Evolutionary conservation across 2,113 vertebrate genomes (phyloP).

Genomic region (Pseudonaja textilis): DNA sequence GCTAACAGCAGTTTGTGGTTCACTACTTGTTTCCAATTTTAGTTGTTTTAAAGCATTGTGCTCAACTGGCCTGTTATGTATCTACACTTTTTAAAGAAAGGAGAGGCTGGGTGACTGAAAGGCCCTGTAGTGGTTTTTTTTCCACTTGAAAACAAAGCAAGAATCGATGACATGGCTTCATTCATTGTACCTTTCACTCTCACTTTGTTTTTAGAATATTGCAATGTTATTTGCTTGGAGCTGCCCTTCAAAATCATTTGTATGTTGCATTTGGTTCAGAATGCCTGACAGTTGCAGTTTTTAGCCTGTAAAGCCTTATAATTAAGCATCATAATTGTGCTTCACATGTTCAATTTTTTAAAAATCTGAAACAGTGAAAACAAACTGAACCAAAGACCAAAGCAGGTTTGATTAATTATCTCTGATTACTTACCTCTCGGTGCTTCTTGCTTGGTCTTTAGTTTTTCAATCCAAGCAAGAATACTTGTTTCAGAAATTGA

Average conservation of each 20-base stretch:
- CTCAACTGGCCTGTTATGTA: neutral
- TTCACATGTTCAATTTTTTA: neutral
- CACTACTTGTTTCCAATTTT: neutral
- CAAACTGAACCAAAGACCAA: constrained; percentile 33
- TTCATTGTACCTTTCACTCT: neutral
- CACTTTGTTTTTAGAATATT: neutral
- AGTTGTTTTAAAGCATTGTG: neutral
- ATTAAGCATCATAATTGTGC: neutral
- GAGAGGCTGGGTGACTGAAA: neutral
- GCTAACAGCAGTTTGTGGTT: neutral
- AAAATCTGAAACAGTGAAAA: neutral
- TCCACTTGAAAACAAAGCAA: neutral
- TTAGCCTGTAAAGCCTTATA: neutral
- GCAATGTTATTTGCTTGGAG: neutral
- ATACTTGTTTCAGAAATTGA: constrained; percentile 71
- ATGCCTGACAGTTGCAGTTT: neutral
- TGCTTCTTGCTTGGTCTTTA: constrained; percentile 74
- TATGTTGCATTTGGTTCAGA: neutral
- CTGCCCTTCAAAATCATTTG: neutral
- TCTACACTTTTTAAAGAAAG: neutral
- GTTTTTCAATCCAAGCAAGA: constrained; percentile 80
- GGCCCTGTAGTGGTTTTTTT: neutral
- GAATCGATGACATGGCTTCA: neutral
- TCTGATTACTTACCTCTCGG: constrained; percentile 76
- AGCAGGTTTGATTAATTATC: neutral